Conservation (phyloP, 2,113 vertebrate species). For the Podarcis raffonei region DNA sequence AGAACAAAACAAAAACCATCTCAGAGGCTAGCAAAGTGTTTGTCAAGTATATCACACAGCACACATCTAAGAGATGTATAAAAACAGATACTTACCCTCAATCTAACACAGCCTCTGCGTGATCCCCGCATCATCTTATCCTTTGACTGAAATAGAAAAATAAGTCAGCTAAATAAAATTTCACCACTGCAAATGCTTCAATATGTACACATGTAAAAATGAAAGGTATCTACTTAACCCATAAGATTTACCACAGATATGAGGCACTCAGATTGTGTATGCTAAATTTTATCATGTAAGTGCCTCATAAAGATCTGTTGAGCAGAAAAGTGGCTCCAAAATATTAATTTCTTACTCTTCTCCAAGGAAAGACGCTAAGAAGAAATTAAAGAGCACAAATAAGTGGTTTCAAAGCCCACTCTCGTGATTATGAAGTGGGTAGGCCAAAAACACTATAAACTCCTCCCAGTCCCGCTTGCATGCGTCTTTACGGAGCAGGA, state of each 20-base stretch:
- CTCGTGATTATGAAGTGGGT: not conserved
- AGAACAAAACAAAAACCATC: not conserved
- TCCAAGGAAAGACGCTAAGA: not conserved
- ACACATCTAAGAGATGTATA: constrained; percentile 5
- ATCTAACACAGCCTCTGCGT: constrained; percentile 95
- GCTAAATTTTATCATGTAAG: not conserved
- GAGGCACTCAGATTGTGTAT: no score
- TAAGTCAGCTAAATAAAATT: constrained; percentile 23
- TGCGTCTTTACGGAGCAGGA: not conserved
- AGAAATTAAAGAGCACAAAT: not conserved
- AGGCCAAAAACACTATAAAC: not conserved
- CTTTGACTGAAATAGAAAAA: constrained; percentile 88
- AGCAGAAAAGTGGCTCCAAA: not conserved
- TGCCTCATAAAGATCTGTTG: not conserved
- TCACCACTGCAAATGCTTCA: constrained; percentile 10
- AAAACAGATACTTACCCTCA: constrained; percentile 77
- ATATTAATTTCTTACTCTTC: not conserved
- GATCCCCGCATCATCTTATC: constrained; percentile 99
- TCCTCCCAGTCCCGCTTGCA: no score
- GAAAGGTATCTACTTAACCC: no score
- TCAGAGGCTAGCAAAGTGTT: constrained; percentile 16
- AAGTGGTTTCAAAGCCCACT: not conserved
- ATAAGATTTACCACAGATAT: not conserved
- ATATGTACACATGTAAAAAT: not conserved
- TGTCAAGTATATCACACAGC: constrained; percentile 18